Conservation (phyloP, 2,888 invertebrate genomes). For the Lordiphosa andalusiaca region DNA sequence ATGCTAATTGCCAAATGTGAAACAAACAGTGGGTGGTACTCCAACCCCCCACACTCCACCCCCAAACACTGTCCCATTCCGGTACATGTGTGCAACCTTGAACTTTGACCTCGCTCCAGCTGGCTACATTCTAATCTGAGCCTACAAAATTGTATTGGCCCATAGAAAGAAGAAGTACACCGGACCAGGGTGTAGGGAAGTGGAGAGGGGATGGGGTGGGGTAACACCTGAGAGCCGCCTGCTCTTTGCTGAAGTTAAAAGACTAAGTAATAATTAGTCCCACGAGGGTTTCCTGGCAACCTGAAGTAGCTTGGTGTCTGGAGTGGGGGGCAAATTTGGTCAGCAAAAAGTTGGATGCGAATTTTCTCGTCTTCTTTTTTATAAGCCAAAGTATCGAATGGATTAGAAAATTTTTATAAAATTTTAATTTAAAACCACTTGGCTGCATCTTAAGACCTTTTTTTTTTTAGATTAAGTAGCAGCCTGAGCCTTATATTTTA, state of each 20-base stretch:
- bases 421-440: too few relatives aligned
- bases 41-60: too few relatives aligned
- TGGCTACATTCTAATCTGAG: conserved; percentile 57
- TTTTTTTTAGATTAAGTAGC: too few relatives aligned
- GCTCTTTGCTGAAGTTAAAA: conserved; percentile 14
- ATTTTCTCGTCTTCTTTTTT: not conserved
- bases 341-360: conserved; percentile 5
- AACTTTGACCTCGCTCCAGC: conserved; percentile 63
- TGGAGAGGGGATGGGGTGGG: conserved; percentile 8
- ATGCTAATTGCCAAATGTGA: conserved; percentile 40
- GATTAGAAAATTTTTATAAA: too few relatives aligned
- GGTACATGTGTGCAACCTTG: conserved; percentile 53
- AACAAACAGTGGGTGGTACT: conserved; percentile 12
- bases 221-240: conserved; percentile 23
- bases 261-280: conserved; percentile 66
- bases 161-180: conserved; percentile 5
- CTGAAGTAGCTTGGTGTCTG: conserved; percentile 11
- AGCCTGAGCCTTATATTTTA: too few relatives aligned
- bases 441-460: too few relatives aligned
- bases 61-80: too few relatives aligned
- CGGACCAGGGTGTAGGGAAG: not conserved
- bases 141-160: conserved; percentile 60
- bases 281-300: conserved; percentile 68
- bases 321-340: not conserved
- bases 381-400: not conserved